These are phyloP conservation scores for Uropetala carovei DNA, from an alignment of 2,888 invertebrate genomes.

Conservation along the genomic window DNA sequence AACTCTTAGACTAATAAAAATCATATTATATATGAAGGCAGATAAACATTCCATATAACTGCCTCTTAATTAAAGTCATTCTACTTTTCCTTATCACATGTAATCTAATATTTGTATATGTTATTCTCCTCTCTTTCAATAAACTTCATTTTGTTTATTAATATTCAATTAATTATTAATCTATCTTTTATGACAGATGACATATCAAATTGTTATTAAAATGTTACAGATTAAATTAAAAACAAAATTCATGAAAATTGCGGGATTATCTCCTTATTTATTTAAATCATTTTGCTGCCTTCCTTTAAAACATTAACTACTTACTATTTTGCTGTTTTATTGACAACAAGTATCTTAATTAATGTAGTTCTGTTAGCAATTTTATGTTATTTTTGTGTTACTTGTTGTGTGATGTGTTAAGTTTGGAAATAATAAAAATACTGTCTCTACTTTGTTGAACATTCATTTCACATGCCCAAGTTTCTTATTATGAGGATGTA, in stretches of 20 bases:
- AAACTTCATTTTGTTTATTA: conserved; percentile 9
- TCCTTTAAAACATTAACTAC: neutral
- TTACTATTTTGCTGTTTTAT: neutral
- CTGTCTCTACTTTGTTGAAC: neutral
- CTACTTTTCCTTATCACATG: conserved; percentile 33
- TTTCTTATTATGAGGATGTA: neutral
- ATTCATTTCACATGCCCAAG: neutral
- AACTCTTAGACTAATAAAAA: conserved; percentile 44
- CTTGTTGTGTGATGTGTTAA: conserved; percentile 60
- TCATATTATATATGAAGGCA: conserved; percentile 28
- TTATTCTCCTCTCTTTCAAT: neutral
- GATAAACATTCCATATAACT: conserved; percentile 39
- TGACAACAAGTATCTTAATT: neutral
- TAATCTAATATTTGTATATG: conserved; percentile 27
- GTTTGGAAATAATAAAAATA: conserved; percentile 58
- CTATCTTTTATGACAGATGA: neutral
- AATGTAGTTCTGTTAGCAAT: neutral
- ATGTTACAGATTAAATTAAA: neutral
- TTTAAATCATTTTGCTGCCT: conserved; percentile 14
- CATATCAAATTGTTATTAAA: conserved; percentile 24
- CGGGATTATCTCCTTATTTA: conserved; percentile 5
- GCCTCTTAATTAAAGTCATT: conserved; percentile 37
- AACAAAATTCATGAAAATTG: neutral
- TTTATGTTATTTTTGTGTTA: conserved; percentile 31
- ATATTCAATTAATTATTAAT: conserved; percentile 4